Base-by-base conservation (phyloP, 2,797 vertebrate genomes). In the Micropoecilia bifurca region DNA sequence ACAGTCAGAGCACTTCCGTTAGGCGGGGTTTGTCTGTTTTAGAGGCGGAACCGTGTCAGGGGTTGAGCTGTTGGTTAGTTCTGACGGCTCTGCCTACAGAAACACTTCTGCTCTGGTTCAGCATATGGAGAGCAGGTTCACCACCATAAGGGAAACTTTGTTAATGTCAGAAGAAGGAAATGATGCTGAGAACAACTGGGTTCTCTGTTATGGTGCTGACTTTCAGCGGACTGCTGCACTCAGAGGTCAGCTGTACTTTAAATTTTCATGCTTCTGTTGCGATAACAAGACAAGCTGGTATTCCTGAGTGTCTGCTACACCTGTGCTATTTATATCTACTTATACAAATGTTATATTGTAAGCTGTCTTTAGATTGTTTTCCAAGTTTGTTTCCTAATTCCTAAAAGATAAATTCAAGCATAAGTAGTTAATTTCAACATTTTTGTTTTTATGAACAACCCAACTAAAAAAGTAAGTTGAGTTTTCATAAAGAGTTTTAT, bases 1-100 rank as follows among this genome's bases (percentile, higher is more conserved):
- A 93, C 95, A 93, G 16, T 30, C 0, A 0, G n/a, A 3, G 18
- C 7, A 50, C 16, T 6, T 16, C n/a, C 4, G 61, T 3, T 4
- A 33, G 91, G 87, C 82, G 86, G 80, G 55, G 50, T 25, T 59
- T 0, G 7, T 5, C 46, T 88, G 88, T 87, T 57, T 93, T 91
- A 88, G 80, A 28, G 93, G 94, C 87, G 93, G 82, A 82, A 76
- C 43, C 30, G 0, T 3, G 71, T 81, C 12, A 6, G 13, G 12
- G n/a, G 13, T 30, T 30, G 55, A 5, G 4, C n/a, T 30, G 4
- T 28, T 59, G 55, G 28, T 59, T 59, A 14, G 57, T 79, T 86
- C 57, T 84, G 87, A 88, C 88, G 88, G 82, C 74, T 89, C 85
- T 83, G 78, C 80, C 76, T 77, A 0, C 78, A 80, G 74, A 72